Conservation (phyloP, 2,888 invertebrate genomes). For the Drosophila siamana region DNA sequence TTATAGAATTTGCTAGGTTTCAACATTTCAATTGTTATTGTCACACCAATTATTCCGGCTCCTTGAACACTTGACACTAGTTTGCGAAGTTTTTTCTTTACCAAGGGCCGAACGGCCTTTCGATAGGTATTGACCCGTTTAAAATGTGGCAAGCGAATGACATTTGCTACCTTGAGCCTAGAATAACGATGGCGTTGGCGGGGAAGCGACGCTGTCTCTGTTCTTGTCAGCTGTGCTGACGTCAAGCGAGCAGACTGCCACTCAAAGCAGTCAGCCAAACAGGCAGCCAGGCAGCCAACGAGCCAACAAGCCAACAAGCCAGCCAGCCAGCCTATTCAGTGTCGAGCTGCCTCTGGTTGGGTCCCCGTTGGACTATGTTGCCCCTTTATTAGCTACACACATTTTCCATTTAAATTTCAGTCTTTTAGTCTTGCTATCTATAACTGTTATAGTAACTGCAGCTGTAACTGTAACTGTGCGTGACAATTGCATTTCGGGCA, state of each 20-base stretch:
- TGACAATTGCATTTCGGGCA: conserved; percentile 69
- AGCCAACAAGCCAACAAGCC: not conserved
- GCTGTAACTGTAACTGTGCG: conserved; percentile 26
- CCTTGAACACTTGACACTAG: not conserved
- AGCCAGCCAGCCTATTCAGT: conserved; percentile 59
- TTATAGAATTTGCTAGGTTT: too few species aligned
- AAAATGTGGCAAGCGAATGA: conserved; percentile 14
- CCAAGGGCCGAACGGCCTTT: not conserved
- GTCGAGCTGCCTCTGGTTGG: conserved; percentile 17
- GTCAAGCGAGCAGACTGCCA: conserved; percentile 23
- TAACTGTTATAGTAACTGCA: conserved; percentile 16
- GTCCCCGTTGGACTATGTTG: conserved; percentile 14
- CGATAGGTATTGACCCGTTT: conserved; percentile 5
- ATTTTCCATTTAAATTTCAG: conserved; percentile 69
- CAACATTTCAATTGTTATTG: not conserved
- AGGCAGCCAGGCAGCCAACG: not conserved
- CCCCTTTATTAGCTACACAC: conserved; percentile 61
- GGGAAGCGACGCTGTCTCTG: conserved; percentile 13
- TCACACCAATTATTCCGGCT: not conserved
- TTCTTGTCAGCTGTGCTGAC: conserved; percentile 37
- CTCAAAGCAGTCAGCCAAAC: conserved; percentile 14
- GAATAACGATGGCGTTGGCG: not conserved
- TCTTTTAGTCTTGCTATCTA: conserved; percentile 8
- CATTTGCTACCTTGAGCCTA: conserved; percentile 32
- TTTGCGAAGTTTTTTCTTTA: not conserved